phyloP scores from a whole-genome alignment of 2,888 invertebrate species.

The Hipparchia sbordonii region DNA sequence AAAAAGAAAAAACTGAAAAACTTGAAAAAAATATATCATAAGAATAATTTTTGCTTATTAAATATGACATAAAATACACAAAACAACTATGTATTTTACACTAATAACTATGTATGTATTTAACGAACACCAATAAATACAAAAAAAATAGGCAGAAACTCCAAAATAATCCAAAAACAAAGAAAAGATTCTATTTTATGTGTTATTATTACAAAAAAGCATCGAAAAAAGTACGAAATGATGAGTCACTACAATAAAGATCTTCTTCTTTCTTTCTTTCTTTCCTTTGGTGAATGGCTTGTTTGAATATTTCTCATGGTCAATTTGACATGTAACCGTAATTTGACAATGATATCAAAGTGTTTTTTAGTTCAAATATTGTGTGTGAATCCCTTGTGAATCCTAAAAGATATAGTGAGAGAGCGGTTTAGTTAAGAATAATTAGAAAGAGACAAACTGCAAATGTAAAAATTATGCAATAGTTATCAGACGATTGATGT shows the following conservation, averaged over 20 bases:
- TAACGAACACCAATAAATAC: too few relatives aligned
- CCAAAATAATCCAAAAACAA: too few relatives aligned
- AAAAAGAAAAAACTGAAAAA: too few relatives aligned
- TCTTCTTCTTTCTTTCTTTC: too few relatives aligned
- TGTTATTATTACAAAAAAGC: constrained; percentile 34
- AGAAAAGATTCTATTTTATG: background rate
- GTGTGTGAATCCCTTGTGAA: constrained; percentile 14
- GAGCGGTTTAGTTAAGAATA: background rate
- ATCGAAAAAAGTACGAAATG: constrained; percentile 33
- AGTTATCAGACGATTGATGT: constrained; percentile 14
- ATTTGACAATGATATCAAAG: constrained; percentile 49
- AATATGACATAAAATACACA: too few relatives aligned
- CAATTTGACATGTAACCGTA: constrained; percentile 73
- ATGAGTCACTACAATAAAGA: constrained; percentile 45
- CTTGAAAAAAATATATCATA: too few relatives aligned
- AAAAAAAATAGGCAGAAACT: too few relatives aligned
- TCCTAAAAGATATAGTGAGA: background rate
- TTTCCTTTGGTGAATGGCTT: too few relatives aligned
- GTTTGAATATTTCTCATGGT: constrained; percentile 70
- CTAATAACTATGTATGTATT: too few relatives aligned
- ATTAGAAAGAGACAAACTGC: constrained; percentile 9
- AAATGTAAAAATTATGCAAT: constrained; percentile 20
- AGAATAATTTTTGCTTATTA: too few relatives aligned
- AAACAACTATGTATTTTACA: too few relatives aligned
- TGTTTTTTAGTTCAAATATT: constrained; percentile 68